Base-by-base conservation (phyloP, 2,888 invertebrate genomes). In the Troides oblongomaculatus region DNA sequence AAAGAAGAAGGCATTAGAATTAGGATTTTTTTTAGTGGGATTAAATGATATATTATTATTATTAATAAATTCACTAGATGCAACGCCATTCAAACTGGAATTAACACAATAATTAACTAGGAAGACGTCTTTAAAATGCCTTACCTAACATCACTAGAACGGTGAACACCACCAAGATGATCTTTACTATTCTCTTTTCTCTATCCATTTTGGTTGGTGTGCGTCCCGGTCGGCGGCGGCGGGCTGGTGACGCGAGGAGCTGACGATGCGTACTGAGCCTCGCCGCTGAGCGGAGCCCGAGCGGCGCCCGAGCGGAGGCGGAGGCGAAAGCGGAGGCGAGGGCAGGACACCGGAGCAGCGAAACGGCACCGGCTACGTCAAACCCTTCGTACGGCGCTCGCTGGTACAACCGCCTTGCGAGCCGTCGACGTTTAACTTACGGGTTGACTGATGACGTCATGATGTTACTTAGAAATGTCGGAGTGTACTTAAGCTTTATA, bases 161-260 rank as follows among this genome's bases (percentile, higher is more conserved):
- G n/a, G 86, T 84, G 23, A 81, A 71, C 2, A 89, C 86, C 21
- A 87, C 84, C 66, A 83, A 78, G 53, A 91, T 85, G 57, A 91
- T 90, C 75, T 90, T 91, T 70, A 91, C 77, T 3, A 91, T 91
- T 3, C 86, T 78, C 67, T 90, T 91, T 70, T 92, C 91, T 64
- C 90, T 76, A 6, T 88, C 90, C 91, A 91, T 92, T 68, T 64
- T 69, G 14, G 1, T 25, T 17, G 43, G 53, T 56, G 56, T 61
- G 25, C 18, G 30, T 7, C 12, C n/a, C 5, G 8, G 12, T 23
- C 30, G 39, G 30, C 62, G 7, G 60, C 0, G 56, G 46, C 46
- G 30, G 36, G 30, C 58, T 53, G 36, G 21, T 63, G 63, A 23
- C 68, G 62, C 68, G 53, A n/a, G 63, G 59, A 57, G 43, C 43